These are phyloP conservation scores for Cygnus olor DNA, from an alignment of 2,797 vertebrate genomes.

Conservation along the genomic window DNA sequence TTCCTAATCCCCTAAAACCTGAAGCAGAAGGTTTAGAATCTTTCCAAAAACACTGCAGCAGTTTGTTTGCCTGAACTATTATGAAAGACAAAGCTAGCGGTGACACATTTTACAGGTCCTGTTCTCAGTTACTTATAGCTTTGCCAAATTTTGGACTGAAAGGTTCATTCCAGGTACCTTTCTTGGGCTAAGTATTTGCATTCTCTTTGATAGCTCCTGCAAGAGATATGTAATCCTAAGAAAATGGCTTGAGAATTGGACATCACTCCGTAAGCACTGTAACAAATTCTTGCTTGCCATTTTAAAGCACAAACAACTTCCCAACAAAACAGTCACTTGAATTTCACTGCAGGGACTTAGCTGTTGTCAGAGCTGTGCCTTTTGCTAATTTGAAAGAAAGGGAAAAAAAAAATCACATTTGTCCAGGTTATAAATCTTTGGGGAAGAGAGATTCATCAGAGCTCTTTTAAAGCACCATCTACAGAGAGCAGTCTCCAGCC, in stretches of 20 bases:
- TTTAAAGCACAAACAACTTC: not conserved
- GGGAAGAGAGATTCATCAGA: not conserved
- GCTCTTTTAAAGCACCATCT: not conserved
- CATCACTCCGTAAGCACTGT: not conserved
- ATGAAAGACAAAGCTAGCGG: not conserved
- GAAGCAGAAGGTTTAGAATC: constrained; percentile 29
- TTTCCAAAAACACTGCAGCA: constrained; percentile 12
- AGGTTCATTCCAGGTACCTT: not conserved
- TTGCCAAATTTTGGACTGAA: not conserved
- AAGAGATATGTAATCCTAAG: not conserved
- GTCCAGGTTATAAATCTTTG: not conserved
- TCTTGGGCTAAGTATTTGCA: not conserved
- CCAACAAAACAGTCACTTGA: not conserved
- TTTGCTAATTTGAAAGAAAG: not conserved
- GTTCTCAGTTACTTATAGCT: not conserved
- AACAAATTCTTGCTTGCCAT: not conserved
- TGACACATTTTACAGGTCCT: not conserved
- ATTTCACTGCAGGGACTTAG: not conserved
- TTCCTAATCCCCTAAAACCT: constrained; percentile 58
- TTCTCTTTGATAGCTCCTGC: not conserved
- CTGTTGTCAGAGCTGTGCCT: not conserved
- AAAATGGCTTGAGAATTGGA: not conserved
- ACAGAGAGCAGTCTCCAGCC: not conserved
- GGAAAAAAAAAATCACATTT: not conserved
- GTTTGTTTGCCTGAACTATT: constrained; percentile 1